phyloP scores from a whole-genome alignment of 2,797 vertebrate species.

The Pampus argenteus region DNA sequence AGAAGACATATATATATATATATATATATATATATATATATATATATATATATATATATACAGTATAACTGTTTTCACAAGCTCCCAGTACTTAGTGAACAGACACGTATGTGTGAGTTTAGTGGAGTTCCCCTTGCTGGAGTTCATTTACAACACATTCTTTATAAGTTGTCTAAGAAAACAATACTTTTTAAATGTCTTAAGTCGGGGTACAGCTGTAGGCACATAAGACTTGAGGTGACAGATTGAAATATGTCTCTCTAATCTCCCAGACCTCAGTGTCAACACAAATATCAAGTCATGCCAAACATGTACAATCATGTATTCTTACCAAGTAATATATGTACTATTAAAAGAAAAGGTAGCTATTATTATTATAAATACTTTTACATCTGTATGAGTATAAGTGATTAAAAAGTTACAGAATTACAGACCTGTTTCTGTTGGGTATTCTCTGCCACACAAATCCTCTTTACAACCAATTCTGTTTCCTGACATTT shows the following conservation, averaged over 20 bases:
- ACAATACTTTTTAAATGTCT: neutral
- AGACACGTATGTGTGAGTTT: neutral
- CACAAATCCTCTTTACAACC: neutral
- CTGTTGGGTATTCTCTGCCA: constrained; percentile 7
- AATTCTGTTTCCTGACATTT: neutral
- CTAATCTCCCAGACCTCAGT: neutral
- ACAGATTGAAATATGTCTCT: neutral
- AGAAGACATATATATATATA: no score
- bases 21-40: no score
- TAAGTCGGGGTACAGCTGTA: no score
- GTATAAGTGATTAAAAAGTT: neutral
- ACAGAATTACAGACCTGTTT: constrained; percentile 27
- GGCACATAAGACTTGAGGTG: no score
- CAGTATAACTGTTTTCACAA: neutral
- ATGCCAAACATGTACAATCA: neutral
- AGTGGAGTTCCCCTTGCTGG: neutral
- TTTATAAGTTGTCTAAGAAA: neutral
- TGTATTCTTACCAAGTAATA: neutral
- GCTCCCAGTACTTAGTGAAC: neutral
- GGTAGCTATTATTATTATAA: neutral
- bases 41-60: no score
- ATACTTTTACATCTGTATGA: neutral
- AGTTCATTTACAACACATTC: neutral
- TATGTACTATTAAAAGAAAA: neutral
- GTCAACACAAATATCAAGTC: constrained; percentile 2